These are phyloP conservation scores for Uromys caudimaculatus DNA, from an alignment of 2,797 vertebrate genomes.

Conservation along the genomic window DNA sequence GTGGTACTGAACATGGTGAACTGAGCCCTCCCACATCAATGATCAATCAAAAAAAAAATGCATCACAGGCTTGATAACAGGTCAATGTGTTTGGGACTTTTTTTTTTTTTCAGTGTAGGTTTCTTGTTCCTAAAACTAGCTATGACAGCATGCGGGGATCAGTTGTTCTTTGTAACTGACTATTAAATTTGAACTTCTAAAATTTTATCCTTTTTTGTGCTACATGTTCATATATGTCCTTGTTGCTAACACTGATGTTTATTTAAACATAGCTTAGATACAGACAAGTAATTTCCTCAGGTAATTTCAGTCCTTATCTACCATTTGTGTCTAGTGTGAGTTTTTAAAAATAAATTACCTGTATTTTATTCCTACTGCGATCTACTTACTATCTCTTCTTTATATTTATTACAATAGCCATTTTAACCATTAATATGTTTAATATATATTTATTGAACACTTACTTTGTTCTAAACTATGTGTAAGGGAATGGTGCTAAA, in stretches of 20 bases:
- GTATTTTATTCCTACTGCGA: not conserved
- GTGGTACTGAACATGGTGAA: not conserved
- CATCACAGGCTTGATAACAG: not conserved
- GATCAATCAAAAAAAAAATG: not conserved
- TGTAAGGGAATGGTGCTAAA: not conserved
- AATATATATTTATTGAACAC: not conserved
- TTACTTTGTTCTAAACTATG: not conserved
- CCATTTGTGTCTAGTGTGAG: not conserved
- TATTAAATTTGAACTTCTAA: not conserved
- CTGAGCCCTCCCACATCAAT: not conserved
- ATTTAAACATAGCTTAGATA: conserved; percentile 8
- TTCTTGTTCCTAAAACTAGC: not conserved
- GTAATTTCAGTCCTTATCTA: not conserved
- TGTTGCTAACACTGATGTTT: not conserved
- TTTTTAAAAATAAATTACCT: not conserved
- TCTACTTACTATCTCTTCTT: not conserved
- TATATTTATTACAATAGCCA: not conserved
- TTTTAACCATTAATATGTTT: not conserved
- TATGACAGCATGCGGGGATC: not conserved
- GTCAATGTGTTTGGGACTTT: not conserved
- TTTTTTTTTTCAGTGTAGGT: not conserved
- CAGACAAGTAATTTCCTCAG: not conserved
- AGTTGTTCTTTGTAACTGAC: not conserved
- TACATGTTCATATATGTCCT: not conserved
- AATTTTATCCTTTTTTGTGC: not conserved